Base-by-base conservation (phyloP, 1,140 invertebrate genomes). In the Diabrotica undecimpunctata region DNA sequence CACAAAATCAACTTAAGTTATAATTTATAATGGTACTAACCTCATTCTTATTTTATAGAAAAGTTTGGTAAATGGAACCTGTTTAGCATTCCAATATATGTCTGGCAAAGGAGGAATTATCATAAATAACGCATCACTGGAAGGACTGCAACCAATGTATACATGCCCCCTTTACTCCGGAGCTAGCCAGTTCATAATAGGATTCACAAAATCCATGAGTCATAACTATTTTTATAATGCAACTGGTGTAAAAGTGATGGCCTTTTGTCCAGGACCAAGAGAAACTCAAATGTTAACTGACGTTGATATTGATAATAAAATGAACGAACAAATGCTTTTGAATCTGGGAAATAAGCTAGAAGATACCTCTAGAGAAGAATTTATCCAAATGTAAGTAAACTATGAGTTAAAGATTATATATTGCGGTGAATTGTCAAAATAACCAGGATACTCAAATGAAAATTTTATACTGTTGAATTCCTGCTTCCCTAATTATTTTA, bases 101-200 rank as follows among this genome's bases (percentile, higher is more conserved):
- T 79, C 80, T 6, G 75, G 75, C 7, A 76, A 67, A 55, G 80
- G 80, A n/a, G 79, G 79, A 25, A 72, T 77, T 4, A 74, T 82
- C 6, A 75, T 82, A 7, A 83, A 82, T 66, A 79, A 79, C 5
- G 73, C 77, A 5, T 81, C 81, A 11, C 74, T 80, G 68, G 54
- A 78, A 65, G 82, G 82, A 14, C 68, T 84, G 13, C 74, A 77
- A 64, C 74, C 78, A n/a, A 65, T 79, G 0, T 72, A 77, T 13
- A 77, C 78, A 35, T 70, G 75, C 54, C 83, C 83, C 0, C 69
- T 81, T 12, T 84, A 84, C 70, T 70, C 72, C 2, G 83, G 78
- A 7, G 81, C 82, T 0, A 84, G 84, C 68, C 80, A 83, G 68
- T 82, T 81, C 5, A 78, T 84, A 5, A 69, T 85, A 14, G 83